Evolutionary conservation across 2,888 invertebrate genomes (phyloP).

Genomic region (Cartodere bifasciata): DNA sequence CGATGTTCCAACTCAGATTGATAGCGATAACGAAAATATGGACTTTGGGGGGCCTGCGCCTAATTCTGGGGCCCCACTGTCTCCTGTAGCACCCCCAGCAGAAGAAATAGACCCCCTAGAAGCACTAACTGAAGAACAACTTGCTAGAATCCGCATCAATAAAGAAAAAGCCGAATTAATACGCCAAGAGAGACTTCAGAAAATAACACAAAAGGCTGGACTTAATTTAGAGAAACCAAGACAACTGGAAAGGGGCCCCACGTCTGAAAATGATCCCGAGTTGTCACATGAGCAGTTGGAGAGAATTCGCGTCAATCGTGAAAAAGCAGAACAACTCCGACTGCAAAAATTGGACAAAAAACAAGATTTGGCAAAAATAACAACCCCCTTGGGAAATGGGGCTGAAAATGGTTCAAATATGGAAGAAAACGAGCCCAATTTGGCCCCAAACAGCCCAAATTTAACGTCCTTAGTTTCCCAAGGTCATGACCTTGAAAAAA

Average conservation of each 20-base stretch:
- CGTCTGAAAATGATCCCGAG: no score
- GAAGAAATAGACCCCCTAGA: conserved; percentile 7
- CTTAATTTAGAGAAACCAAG: no score
- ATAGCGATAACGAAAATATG: conserved; percentile 37
- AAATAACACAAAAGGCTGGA: no score
- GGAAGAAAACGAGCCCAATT: no score
- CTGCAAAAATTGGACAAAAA: conserved; percentile 39
- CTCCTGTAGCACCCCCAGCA: conserved; percentile 6
- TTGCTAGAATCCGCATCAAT: conserved; percentile 49
- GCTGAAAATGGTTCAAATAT: no score
- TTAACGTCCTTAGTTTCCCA: no score
- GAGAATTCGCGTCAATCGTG: conserved; percentile 42
- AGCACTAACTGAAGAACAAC: conserved; percentile 46
- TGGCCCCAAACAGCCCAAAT: no score
- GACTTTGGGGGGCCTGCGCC: conserved; percentile 48
- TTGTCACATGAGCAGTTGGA: conserved; percentile 54
- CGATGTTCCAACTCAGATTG: conserved; percentile 30
- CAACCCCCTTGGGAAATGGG: no score
- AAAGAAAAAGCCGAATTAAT: conserved; percentile 33
- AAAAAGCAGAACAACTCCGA: conserved; percentile 33
- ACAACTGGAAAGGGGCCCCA: no score
- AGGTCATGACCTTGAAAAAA: no score
- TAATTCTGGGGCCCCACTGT: conserved; percentile 33
- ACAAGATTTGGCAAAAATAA: no score
- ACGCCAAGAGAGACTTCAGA: conserved; percentile 36